A percentile compares a stretch with the other conserved stretches of the same genome.
These are phyloP conservation scores for Drosophila maculinotata DNA, from an alignment of 2,888 invertebrate genomes.

Conservation along the genomic window DNA sequence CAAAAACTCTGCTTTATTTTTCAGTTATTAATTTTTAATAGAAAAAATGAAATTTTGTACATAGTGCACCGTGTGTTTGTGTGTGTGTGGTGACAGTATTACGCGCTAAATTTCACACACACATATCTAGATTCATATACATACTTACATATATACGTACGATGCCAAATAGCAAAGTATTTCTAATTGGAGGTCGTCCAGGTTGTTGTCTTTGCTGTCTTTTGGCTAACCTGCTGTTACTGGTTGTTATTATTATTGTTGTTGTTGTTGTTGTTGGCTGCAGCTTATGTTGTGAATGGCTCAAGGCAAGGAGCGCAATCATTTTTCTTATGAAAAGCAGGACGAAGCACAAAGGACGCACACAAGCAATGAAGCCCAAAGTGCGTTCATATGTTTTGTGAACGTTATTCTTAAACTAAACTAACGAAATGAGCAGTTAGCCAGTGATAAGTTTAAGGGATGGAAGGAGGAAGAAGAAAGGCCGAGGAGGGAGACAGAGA, in stretches of 20 bases:
- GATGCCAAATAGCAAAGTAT: conserved; percentile 64
- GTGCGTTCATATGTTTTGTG: too few species aligned
- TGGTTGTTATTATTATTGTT: conserved; percentile 28
- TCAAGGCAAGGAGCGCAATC: conserved; percentile 40
- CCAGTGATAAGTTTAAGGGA: too few species aligned
- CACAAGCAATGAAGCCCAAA: background rate
- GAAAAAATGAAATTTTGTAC: too few species aligned
- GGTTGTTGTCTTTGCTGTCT: conserved; percentile 50
- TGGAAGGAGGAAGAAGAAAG: too few species aligned
- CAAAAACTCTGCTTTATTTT: too few species aligned
- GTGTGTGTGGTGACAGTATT: conserved; percentile 41
- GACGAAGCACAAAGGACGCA: background rate
- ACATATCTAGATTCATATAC: conserved; percentile 11
- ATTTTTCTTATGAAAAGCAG: conserved; percentile 37
- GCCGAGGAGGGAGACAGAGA: too few species aligned
- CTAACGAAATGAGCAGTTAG: too few species aligned
- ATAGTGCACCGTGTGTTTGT: conserved; percentile 19
- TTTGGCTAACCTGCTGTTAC: conserved; percentile 27
- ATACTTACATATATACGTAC: background rate
- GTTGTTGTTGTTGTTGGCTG: conserved; percentile 28
- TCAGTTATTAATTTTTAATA: too few species aligned
- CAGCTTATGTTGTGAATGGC: conserved; percentile 52
- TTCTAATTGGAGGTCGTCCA: conserved; percentile 74
- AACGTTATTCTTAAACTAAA: too few species aligned
- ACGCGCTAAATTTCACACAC: conserved; percentile 67